Evolutionary conservation across 2,113 vertebrate genomes (phyloP), one percentile per base, ranked within the genome.

Genomic region (Thinocorus orbignyianus): DNA sequence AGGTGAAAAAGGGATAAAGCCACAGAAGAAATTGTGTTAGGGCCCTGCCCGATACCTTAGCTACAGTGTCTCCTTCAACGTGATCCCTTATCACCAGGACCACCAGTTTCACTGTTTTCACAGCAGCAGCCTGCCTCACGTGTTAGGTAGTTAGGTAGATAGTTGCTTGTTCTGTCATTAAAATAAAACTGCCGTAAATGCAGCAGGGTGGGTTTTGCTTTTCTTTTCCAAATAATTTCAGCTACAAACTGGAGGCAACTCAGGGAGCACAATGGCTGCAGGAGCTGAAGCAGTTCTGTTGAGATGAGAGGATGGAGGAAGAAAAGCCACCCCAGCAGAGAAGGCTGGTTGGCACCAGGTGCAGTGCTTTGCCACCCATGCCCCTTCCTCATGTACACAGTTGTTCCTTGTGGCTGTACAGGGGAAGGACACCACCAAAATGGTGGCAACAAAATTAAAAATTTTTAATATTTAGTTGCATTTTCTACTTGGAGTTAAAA

Each of bases 321-420:
- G 20, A 80, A 80, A 41, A 76, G 42, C n/a, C 20, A 20, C 3
- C 1, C 10, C 31, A 64, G 52, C 2, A 2, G 14, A 70, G 37
- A 22, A 77, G 13, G 9, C 30, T 82, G 54, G 30, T 1, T 64
- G 54, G n/a, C 52, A 68, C 5, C 37, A 60, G 9, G 17, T 2
- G 4, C 9, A 9, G 39, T 17, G 25, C 35, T 86, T 66, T 77
- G 11, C 9, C 79, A 85, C 9, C 7, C 17, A 0, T 48, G 42
- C 46, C 31, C 10, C 30, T 42, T 92, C 39, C 30, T 80, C 49
- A 9, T 1, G 4, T 22, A 77, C 16, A 42, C 1, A 2, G 17
- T 42, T 0, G 1, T 17, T 72, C 12, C 13, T 10, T 28, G 35
- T 2, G 4, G 46, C 23, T 3, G 1, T 12, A 37, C 2, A 2